phyloP scores from a whole-genome alignment of 2,888 invertebrate genomes.

The Clanis bilineata region DNA sequence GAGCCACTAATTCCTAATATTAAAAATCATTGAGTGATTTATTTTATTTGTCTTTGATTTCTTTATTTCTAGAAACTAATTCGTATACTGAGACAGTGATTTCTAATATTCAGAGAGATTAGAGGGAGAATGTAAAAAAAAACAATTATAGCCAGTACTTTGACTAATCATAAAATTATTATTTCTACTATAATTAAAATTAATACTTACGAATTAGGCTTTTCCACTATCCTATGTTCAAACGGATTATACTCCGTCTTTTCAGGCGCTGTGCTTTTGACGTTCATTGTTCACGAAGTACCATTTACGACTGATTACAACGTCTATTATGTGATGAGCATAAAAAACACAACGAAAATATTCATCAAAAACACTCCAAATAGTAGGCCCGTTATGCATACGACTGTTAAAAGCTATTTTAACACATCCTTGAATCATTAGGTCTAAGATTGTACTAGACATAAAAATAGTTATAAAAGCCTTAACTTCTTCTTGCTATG shows the following conservation, averaged over 20 bases:
- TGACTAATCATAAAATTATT: too few species aligned
- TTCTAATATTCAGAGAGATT: too few species aligned
- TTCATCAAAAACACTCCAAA: constrained; percentile 24
- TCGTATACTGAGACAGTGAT: too few species aligned
- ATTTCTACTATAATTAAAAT: constrained; percentile 20
- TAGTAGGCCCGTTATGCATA: background rate
- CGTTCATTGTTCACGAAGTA: constrained; percentile 37
- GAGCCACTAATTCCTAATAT: too few species aligned
- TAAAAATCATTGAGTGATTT: too few species aligned
- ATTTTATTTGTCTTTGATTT: too few species aligned
- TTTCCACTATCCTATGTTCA: constrained; percentile 68
- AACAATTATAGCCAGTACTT: too few species aligned
- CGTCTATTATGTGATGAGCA: background rate
- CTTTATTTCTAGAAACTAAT: too few species aligned
- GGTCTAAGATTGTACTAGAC: background rate
- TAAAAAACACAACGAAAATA: background rate
- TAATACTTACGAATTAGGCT: constrained; percentile 73
- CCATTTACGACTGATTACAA: constrained; percentile 25
- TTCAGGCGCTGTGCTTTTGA: constrained; percentile 32
- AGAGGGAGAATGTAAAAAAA: too few species aligned
- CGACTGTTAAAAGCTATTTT: background rate
- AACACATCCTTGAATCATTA: background rate
- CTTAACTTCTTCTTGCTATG: background rate
- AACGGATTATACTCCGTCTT: constrained; percentile 65
- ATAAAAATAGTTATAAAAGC: background rate